Conservation (phyloP, 2,113 vertebrate genomes). For the Amphiprion percula region DNA sequence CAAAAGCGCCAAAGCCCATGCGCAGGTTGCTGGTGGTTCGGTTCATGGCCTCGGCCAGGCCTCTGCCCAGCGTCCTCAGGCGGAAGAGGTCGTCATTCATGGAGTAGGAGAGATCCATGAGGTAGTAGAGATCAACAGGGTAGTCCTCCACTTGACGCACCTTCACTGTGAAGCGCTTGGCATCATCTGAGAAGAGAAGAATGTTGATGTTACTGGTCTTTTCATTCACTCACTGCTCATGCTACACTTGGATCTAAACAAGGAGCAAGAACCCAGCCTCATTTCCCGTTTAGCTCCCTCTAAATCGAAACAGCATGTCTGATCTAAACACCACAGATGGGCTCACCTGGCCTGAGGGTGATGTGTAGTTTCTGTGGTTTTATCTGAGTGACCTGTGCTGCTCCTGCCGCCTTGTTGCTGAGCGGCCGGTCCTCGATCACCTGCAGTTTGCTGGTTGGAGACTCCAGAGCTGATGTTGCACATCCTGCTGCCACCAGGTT, state of each 20-base stretch:
- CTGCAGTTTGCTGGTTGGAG: conserved; percentile 84
- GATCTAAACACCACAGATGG: background rate
- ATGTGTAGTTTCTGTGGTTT: conserved; percentile 92
- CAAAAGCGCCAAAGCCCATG: conserved; percentile 97
- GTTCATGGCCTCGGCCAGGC: conserved; percentile 91
- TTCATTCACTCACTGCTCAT: background rate
- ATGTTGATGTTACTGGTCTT: background rate
- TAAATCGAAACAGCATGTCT: background rate
- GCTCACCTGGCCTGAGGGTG: conserved; percentile 90
- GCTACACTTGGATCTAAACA: no score
- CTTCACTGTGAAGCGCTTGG: conserved; percentile 90
- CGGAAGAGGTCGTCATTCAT: conserved; percentile 94
- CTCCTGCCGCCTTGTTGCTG: conserved; percentile 90
- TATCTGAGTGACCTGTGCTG: conserved; percentile 92
- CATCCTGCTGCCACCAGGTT: conserved; percentile 88
- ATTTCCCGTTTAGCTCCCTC: background rate
- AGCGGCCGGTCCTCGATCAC: conserved; percentile 87
- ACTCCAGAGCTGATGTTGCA: conserved; percentile 81
- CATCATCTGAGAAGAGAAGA: conserved; percentile 86
- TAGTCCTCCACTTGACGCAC: conserved; percentile 98
- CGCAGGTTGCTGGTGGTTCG: conserved; percentile 95
- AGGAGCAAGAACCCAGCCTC: background rate
- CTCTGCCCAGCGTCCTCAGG: conserved; percentile 91
- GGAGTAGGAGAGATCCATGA: conserved; percentile 98
- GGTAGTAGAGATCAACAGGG: conserved; percentile 97